A percentile compares a stretch with the other conserved stretches of the same genome.
Evolutionary conservation across 2,113 vertebrate species (phyloP).

Genomic region (Cephalopholis sonnerati): DNA sequence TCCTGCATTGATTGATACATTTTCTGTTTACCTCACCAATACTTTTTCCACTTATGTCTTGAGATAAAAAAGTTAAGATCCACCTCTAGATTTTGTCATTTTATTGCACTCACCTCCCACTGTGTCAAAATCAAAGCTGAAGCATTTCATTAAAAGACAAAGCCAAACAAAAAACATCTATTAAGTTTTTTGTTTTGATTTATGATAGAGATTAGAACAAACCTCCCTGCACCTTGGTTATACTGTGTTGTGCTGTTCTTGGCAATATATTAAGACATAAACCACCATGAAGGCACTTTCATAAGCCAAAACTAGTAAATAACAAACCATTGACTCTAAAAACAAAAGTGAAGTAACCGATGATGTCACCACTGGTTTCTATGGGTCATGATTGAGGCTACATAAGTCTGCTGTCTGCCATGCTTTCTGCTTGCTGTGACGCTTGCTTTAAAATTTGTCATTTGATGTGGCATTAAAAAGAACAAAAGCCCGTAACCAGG

Average conservation of each 20-base stretch:
- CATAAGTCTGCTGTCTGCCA: slow-evolving; percentile 7
- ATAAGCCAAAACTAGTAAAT: slow-evolving; percentile 29
- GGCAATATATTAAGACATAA: not conserved
- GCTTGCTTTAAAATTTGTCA: not conserved
- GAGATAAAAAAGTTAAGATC: not conserved
- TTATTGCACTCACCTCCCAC: too few relatives aligned
- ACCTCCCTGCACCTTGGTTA: slow-evolving; percentile 6
- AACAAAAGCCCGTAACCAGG: slow-evolving; percentile 1
- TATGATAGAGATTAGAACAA: not conserved
- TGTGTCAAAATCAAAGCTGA: not conserved
- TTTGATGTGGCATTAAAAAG: not conserved
- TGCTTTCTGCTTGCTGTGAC: not conserved
- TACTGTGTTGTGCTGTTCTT: not conserved
- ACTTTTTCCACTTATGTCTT: slow-evolving; percentile 16
- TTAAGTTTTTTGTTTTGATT: not conserved
- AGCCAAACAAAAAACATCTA: not conserved
- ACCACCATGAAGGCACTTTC: not conserved
- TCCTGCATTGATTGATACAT: not conserved
- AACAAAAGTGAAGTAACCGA: slow-evolving; percentile 20
- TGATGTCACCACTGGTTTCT: slow-evolving; percentile 34
- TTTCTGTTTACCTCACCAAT: not conserved
- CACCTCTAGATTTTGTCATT: not conserved
- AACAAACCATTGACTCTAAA: slow-evolving; percentile 17
- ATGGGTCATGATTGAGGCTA: slow-evolving; percentile 6
- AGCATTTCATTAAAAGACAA: not conserved